These are phyloP conservation scores for Carduelis carduelis DNA, from an alignment of 2,797 vertebrate genomes.

Conservation along the genomic window DNA sequence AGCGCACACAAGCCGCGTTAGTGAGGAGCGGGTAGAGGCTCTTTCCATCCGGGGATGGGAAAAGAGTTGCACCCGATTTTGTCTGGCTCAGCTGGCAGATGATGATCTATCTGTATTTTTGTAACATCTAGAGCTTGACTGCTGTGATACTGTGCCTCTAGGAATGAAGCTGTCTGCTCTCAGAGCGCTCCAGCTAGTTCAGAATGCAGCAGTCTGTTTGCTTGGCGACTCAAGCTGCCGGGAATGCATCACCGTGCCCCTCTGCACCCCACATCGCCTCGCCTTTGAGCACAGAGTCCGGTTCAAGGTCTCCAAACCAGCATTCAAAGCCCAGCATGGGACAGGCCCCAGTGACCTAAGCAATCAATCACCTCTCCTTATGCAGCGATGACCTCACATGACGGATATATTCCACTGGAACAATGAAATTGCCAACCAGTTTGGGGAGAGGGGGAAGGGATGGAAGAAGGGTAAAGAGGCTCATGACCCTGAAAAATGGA, in stretches of 20 bases:
- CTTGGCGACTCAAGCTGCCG: constrained; percentile 21
- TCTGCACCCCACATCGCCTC: not conserved
- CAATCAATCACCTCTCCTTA: constrained; percentile 64
- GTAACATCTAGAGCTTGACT: constrained; percentile 58
- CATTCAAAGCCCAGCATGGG: constrained; percentile 46
- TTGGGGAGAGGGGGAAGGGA: constrained; percentile 28
- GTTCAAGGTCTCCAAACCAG: constrained; percentile 42
- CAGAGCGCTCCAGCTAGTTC: constrained; percentile 49
- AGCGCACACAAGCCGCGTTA: not conserved
- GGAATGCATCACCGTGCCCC: constrained; percentile 38
- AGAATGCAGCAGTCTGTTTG: constrained; percentile 65
- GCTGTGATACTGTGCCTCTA: constrained; percentile 63
- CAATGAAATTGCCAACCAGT: constrained; percentile 49
- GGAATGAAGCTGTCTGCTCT: constrained; percentile 61
- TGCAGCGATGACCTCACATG: constrained; percentile 58
- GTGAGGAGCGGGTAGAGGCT: not conserved
- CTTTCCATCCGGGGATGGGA: not conserved
- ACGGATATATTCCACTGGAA: constrained; percentile 57
- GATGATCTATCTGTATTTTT: constrained; percentile 64
- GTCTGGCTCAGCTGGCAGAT: constrained; percentile 22
- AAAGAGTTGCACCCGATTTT: constrained; percentile 20
- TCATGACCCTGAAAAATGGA: constrained; percentile 36
- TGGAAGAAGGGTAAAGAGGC: constrained; percentile 5
- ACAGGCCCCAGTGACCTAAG: constrained; percentile 51
- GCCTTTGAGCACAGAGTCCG: not conserved